A percentile compares a stretch with the other conserved stretches of the same genome.
phyloP scores from a whole-genome alignment of 2,888 invertebrate genomes.

The Andrena praecox region DNA sequence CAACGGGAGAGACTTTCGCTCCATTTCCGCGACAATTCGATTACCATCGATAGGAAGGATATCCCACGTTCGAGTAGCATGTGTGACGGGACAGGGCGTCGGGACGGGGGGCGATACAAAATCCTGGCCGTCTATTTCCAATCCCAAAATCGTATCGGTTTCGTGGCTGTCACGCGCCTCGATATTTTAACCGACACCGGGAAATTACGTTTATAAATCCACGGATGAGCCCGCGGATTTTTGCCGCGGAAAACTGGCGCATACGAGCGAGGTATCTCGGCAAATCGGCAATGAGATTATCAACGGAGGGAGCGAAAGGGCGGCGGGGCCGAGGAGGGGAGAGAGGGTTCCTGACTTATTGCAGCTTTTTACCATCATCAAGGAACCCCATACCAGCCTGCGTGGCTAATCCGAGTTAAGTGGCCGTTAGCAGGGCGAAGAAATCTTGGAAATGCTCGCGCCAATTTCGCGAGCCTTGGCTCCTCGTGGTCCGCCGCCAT shows the following conservation, averaged over 20 bases:
- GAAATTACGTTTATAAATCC: constrained; percentile 56
- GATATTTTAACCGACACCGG: constrained; percentile 44
- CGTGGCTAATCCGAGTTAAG: constrained; percentile 76
- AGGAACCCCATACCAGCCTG: constrained; percentile 45
- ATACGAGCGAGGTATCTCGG: constrained; percentile 35
- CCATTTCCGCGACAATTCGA: neutral
- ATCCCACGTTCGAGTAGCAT: neutral
- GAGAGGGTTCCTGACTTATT: constrained; percentile 50
- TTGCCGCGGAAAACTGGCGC: neutral
- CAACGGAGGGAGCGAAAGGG: constrained; percentile 11
- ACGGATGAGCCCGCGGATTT: neutral
- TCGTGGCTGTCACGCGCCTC: constrained; percentile 24
- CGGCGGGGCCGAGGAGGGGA: constrained; percentile 8
- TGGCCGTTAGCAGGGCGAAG: constrained; percentile 70
- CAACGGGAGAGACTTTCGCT: no score
- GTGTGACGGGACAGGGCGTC: constrained; percentile 26
- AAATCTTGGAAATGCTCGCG: constrained; percentile 59
- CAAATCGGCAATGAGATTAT: constrained; percentile 56
- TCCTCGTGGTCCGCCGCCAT: neutral
- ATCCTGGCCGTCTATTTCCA: constrained; percentile 2
- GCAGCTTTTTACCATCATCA: constrained; percentile 63
- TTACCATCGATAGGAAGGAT: neutral
- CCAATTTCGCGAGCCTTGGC: constrained; percentile 35
- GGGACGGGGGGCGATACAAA: neutral
- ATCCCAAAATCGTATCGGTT: constrained; percentile 40